A percentile compares a stretch with the other conserved stretches of the same genome.
Conservation (phyloP, 2,888 invertebrate genomes). For the Phaedon cochleariae region DNA sequence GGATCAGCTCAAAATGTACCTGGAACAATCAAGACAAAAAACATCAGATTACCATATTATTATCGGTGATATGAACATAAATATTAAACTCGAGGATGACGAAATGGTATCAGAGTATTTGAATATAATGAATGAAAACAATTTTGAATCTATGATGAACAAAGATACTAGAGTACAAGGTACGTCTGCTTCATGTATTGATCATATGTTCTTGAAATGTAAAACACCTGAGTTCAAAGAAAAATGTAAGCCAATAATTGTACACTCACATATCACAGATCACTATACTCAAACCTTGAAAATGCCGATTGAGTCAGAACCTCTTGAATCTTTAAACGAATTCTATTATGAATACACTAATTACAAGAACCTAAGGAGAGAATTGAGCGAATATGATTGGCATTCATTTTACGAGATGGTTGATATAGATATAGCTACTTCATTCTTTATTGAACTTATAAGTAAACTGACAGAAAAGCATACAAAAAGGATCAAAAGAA, state of each 20-base stretch:
- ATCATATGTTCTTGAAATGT: neutral
- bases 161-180: slow-evolving; percentile 16
- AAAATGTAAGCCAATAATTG: slow-evolving; percentile 6
- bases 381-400: slow-evolving; percentile 14
- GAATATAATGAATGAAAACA: slow-evolving; percentile 9
- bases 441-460: slow-evolving; percentile 16
- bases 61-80: slow-evolving; percentile 4
- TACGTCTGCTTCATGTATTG: slow-evolving; percentile 12
- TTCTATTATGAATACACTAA: neutral
- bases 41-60: neutral
- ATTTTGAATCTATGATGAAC: slow-evolving; percentile 12
- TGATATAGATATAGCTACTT: slow-evolving; percentile 17
- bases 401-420: slow-evolving; percentile 16
- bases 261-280: slow-evolving; percentile 2
- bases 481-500: slow-evolving; percentile 4
- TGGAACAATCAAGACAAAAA: slow-evolving; percentile 2
- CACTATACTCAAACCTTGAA: neutral
- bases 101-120: neutral
- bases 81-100: slow-evolving; percentile 1
- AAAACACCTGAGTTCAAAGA: neutral
- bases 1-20: neutral
- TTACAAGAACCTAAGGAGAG: neutral
- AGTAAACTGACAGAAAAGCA: neutral
- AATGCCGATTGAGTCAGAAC: slow-evolving; percentile 9
- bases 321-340: neutral